Evolutionary conservation across 64 coral and sea anemone species (phyloP), one percentile per base, ranked within the genome.

Genomic region (Anthopleura sola): DNA sequence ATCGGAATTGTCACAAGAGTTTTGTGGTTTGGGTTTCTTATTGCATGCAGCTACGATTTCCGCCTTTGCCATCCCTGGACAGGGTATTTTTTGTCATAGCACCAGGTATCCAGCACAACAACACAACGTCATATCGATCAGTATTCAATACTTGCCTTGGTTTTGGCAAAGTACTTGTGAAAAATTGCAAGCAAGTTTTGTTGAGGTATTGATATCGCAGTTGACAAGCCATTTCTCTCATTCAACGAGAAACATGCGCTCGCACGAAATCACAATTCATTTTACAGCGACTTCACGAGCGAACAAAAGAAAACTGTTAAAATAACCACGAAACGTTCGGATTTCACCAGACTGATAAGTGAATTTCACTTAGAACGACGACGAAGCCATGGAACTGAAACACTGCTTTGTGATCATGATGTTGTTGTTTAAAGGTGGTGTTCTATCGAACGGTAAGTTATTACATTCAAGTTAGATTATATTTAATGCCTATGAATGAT

Each of bases 331-430:
- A 71, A 32, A 71, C 66, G 31, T 71, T 34, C 28, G 21, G 26
- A 71, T 34, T 71, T 32, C 28, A 71, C 8, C 2, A 28, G 31
- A 71, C 29, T 71, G 28, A 32, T 71, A 71, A 71, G 66, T 71
- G 66, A 71, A 71, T 31, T 71, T 71, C 29, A 71, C 66, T 71
- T 71, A 71, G 29, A 62, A n/a, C 66, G 66, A 71, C n/a, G 2
- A 34, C 9, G 29, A 34, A 13, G 66, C 26, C n/a, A 71, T 71
- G 66, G 31, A 34, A 11, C 12, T 24, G 20, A 62, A 62, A 62
- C 6, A 24, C 2, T 24, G 58, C 58, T 62, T 71, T 71, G 31
- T 29, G 10, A 34, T 71, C 12, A 15, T 71, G 26, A 14, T 71
- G 3, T 71, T 34, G 24, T 71, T 71, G 66, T 14, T 71, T 28